These are phyloP conservation scores for Acrocyrtus sp. DNA, from an alignment of 2,888 invertebrate species.

Conservation along the genomic window DNA sequence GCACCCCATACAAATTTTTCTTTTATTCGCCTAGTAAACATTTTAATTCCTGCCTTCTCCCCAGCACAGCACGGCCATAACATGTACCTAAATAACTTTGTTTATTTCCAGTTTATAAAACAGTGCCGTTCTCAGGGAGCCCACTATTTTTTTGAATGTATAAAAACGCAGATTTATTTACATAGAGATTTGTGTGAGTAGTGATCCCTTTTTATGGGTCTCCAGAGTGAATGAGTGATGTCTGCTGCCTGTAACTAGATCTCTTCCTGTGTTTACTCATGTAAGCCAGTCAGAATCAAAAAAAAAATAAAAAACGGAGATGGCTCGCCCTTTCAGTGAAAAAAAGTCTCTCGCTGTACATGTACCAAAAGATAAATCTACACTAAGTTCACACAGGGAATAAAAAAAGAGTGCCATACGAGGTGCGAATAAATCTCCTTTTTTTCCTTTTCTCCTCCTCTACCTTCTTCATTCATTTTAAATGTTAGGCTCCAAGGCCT, in stretches of 20 bases:
- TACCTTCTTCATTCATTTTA: background rate
- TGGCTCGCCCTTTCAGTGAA: too few relatives aligned
- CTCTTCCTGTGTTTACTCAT: too few relatives aligned
- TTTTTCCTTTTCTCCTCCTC: background rate
- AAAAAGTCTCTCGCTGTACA: too few relatives aligned
- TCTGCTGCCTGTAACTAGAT: slow-evolving; percentile 9
- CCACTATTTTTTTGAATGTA: too few relatives aligned
- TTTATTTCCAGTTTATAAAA: background rate
- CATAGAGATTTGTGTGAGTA: slow-evolving; percentile 16
- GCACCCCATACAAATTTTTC: too few relatives aligned
- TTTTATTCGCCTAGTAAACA: too few relatives aligned
- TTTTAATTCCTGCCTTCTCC: background rate
- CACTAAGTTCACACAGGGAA: background rate
- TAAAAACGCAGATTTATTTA: background rate
- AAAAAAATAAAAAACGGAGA: too few relatives aligned
- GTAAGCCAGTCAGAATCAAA: too few relatives aligned
- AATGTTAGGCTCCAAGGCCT: too few relatives aligned
- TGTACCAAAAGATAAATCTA: too few relatives aligned
- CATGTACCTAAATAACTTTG: background rate
- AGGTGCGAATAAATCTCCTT: slow-evolving; percentile 17
- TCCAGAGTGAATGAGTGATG: slow-evolving; percentile 25
- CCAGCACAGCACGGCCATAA: background rate
- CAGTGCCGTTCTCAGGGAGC: background rate
- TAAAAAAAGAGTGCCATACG: background rate
- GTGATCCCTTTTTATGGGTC: slow-evolving; percentile 29